These are phyloP conservation scores for Horisme vitalbata DNA, from an alignment of 2,888 invertebrate genomes.

Conservation along the genomic window DNA sequence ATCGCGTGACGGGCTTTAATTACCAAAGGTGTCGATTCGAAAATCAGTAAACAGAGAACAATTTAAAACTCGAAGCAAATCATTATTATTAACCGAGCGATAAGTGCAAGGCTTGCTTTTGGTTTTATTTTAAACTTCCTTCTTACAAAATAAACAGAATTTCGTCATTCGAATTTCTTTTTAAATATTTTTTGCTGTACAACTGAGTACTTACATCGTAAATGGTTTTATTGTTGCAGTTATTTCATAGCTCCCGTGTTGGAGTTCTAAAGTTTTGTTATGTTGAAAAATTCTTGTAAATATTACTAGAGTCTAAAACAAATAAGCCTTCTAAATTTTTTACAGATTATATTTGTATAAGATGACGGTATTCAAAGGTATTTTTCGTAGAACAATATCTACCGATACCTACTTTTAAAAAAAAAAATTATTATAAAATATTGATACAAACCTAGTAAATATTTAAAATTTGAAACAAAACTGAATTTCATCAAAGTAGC, in stretches of 20 bases:
- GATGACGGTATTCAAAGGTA: too few relatives aligned
- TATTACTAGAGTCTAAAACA: too few relatives aligned
- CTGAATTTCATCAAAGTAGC: constrained; percentile 32
- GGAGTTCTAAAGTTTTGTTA: too few relatives aligned
- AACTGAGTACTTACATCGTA: not conserved
- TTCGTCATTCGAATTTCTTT: constrained; percentile 9
- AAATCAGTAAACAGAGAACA: constrained; percentile 65
- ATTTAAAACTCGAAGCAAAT: constrained; percentile 66
- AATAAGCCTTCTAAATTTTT: too few relatives aligned
- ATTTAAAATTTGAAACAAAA: too few relatives aligned
- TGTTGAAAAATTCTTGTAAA: too few relatives aligned
- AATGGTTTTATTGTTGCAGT: not conserved
- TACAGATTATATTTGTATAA: too few relatives aligned
- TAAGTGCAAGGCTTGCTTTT: constrained; percentile 46
- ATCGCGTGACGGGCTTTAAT: constrained; percentile 78
- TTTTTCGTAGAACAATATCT: too few relatives aligned
- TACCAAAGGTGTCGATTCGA: constrained; percentile 78
- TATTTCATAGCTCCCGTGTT: too few relatives aligned
- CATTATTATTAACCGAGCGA: constrained; percentile 67
- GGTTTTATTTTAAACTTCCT: constrained; percentile 36
- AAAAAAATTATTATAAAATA: too few relatives aligned
- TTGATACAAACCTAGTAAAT: too few relatives aligned
- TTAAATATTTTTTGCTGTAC: constrained; percentile 3
- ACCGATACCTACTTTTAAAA: too few relatives aligned
- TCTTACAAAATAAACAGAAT: constrained; percentile 29